Evolutionary conservation across 92 coral and sea anemone genomes (phyloP).

Genomic region (Epizoanthus scotinus): DNA sequence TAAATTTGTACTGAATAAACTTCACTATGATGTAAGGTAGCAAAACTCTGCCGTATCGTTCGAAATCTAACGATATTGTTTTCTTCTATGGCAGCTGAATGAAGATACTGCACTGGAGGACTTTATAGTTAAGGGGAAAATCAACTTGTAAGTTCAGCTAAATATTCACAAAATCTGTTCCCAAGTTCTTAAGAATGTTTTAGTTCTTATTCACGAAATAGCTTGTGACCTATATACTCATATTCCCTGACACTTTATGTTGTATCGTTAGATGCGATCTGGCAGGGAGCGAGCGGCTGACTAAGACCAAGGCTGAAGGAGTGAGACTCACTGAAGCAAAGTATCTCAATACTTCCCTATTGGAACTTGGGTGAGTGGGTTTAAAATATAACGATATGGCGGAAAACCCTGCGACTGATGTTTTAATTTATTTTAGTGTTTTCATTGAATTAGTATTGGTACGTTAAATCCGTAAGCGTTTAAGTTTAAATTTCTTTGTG

Average conservation of each 20-base stretch:
- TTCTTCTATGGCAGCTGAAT: conserved; percentile 54
- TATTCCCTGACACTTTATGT: not conserved
- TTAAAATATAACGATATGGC: not conserved
- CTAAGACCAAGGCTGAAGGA: conserved; percentile 91
- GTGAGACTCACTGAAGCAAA: conserved; percentile 86
- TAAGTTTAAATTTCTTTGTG: too few species aligned
- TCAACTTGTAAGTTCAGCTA: conserved; percentile 72
- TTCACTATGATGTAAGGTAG: not conserved
- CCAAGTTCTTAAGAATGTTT: too few species aligned
- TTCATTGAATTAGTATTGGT: too few species aligned
- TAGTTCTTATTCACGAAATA: not conserved
- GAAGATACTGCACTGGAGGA: conserved; percentile 78
- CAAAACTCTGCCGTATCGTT: not conserved
- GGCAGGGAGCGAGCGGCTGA: conserved; percentile 90
- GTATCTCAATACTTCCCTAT: conserved; percentile 77
- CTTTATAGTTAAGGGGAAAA: conserved; percentile 84
- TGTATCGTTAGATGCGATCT: conserved; percentile 69
- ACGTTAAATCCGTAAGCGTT: too few species aligned
- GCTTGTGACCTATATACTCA: not conserved
- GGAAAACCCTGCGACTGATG: too few species aligned
- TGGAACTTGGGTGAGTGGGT: conserved; percentile 83
- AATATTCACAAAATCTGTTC: too few species aligned
- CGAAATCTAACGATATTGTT: not conserved
- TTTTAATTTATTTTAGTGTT: too few species aligned
- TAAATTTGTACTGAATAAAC: not conserved